These are phyloP conservation scores for Falco concolor DNA, from an alignment of 2,797 vertebrate species.

Conservation along the genomic window DNA sequence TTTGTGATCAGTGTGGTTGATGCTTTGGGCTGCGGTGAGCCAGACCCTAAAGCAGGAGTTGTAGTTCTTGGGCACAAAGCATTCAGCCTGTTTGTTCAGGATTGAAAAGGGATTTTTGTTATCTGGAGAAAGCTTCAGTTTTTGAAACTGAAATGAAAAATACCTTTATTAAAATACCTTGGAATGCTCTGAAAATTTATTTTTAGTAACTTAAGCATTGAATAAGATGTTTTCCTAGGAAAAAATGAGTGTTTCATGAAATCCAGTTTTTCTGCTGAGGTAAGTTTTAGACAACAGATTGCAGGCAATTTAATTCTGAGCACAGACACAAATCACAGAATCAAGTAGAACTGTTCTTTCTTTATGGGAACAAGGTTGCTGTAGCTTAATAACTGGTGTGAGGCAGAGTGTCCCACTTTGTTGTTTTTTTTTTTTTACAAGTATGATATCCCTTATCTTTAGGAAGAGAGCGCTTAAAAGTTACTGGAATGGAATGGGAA, in stretches of 20 bases:
- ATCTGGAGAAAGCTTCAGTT: background rate
- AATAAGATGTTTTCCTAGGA: background rate
- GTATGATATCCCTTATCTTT: background rate
- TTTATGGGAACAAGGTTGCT: background rate
- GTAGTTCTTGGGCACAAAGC: background rate
- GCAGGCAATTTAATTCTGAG: background rate
- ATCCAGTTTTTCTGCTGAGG: background rate
- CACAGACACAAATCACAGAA: background rate
- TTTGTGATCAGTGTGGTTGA: rapidly evolving
- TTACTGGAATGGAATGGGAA: background rate
- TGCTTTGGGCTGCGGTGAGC: background rate
- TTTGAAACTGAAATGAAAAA: background rate
- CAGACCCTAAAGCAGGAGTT: background rate
- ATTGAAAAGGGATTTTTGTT: background rate
- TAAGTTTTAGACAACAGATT: background rate
- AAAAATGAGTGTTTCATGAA: background rate
- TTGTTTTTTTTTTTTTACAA: background rate
- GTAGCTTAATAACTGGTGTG: background rate
- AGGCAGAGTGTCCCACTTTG: background rate
- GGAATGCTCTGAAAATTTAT: background rate
- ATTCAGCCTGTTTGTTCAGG: background rate
- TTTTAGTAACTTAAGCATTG: background rate
- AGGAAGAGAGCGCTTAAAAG: background rate
- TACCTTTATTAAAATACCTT: background rate
- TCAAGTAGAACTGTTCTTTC: background rate